A percentile compares a stretch with the other conserved stretches of the same genome.
Evolutionary conservation across 2,888 invertebrate species (phyloP).

Genomic region (Fissipunctia ypsillon): DNA sequence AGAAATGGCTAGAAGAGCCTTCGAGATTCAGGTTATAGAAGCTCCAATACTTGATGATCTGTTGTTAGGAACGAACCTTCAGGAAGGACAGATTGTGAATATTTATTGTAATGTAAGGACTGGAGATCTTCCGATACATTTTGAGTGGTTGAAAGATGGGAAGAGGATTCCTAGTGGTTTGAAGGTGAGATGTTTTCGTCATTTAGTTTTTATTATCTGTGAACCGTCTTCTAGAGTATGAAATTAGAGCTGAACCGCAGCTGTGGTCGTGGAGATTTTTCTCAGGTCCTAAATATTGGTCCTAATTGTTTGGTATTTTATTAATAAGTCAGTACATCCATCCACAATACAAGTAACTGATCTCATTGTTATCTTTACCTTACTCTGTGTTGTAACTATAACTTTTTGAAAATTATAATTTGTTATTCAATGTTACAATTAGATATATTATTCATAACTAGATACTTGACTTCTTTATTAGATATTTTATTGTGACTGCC

Average conservation of each 20-base stretch:
- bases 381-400: too few species aligned
- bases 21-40: conserved; percentile 93
- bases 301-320: too few species aligned
- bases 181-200: conserved; percentile 85
- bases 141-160: conserved; percentile 93
- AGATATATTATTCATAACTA: too few species aligned
- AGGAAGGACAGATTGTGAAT: conserved; percentile 95
- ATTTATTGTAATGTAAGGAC: conserved; percentile 95
- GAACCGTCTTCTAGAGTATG: background rate
- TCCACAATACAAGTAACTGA: too few species aligned
- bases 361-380: too few species aligned
- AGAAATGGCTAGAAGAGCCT: conserved; percentile 87
- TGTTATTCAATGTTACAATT: too few species aligned
- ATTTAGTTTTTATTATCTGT: background rate
- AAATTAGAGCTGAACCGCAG: background rate
- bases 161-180: conserved; percentile 91
- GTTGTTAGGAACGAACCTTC: conserved; percentile 94
- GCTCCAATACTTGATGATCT: conserved; percentile 96
- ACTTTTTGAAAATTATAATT: too few species aligned
- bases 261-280: background rate
- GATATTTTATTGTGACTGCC: too few species aligned
- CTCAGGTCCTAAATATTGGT: background rate
- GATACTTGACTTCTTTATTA: too few species aligned
- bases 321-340: too few species aligned
- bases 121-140: conserved; percentile 93